phyloP scores from a whole-genome alignment of 1,140 invertebrate genomes.

The Condylostylus longicornis region DNA sequence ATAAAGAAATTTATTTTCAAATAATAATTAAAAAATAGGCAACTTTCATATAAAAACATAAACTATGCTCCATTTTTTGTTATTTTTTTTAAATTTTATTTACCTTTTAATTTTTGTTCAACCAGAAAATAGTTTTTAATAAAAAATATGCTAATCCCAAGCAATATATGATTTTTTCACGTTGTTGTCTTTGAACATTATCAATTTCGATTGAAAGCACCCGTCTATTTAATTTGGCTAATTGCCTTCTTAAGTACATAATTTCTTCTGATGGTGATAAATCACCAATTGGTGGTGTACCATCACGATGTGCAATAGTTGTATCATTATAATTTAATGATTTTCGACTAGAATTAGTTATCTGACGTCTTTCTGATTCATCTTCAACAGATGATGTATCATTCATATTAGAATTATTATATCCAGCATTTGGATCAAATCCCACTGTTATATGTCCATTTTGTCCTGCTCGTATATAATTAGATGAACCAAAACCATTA shows the following conservation, averaged over 20 bases:
- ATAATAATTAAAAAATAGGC: too few relatives aligned
- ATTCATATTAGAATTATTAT: conserved; percentile 12
- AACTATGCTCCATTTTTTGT: too few relatives aligned
- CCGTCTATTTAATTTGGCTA: conserved; percentile 69
- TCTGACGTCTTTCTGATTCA: conserved; percentile 26
- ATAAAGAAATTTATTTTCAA: too few relatives aligned
- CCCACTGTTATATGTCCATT: conserved; percentile 16
- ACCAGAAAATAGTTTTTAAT: conserved; percentile 70
- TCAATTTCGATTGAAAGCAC: conserved; percentile 72
- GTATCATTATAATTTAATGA: conserved; percentile 16
- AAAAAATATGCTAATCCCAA: conserved; percentile 68
- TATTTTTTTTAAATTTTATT: too few relatives aligned
- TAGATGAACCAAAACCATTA: conserved; percentile 14
- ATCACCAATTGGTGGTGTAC: conserved; percentile 47
- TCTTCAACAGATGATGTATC: conserved; percentile 11
- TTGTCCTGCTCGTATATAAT: conserved; percentile 25
- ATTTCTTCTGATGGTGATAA: conserved; percentile 61
- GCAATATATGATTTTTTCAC: conserved; percentile 67
- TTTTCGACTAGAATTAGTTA: conserved; percentile 20
- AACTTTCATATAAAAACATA: too few relatives aligned
- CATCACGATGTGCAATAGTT: conserved; percentile 37
- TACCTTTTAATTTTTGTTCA: conserved; percentile 49
- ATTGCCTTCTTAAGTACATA: conserved; percentile 61
- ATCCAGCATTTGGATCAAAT: conserved; percentile 20
- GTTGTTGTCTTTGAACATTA: conserved; percentile 58